Evolutionary conservation across 2,113 vertebrate genomes (phyloP), one percentile per base, ranked within the genome.

Genomic region (Hippocampus barbouri): DNA sequence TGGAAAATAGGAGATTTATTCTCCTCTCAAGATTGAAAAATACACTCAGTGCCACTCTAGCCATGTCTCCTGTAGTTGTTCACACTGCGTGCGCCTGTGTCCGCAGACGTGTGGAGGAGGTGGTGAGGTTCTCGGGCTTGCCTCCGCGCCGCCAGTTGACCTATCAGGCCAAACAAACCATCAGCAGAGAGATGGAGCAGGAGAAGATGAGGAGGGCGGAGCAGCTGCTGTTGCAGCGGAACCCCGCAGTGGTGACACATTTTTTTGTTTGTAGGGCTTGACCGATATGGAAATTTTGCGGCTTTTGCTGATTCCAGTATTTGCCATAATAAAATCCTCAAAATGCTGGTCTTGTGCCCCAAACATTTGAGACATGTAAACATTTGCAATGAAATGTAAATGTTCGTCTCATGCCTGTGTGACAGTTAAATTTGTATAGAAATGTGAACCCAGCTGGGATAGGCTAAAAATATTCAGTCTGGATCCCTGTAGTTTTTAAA

Each of bases 151-250:
- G 94, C 34, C 95, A 94, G 81, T 90, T 99, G 71, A 95, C 94
- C 5, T 98, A 98, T 89, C 97, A 98, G 89, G 93, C 95, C 87
- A 97, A 96, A 89, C 97, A 99, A 87, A 95, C 97, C 69, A 95
- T 99, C 0, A 94, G 95, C 71, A 91, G 93, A 25, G 97, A 98
- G 90, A 94, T 97, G 0, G 95, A 98, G 83, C 85, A 96, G 87
- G 97, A 99, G 90, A 95, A 92, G 90, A 96, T 99, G 96, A 93
- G 96, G 83, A 92, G 96, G 79, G 83, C 81, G 0, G 97, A 99
- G 81, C 93, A 90, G 1, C 30, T 86, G 30, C 88, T 94, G 68
- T 87, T 89, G 63, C 88, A 89, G 0, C 73, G 89, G 6, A 92
- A 83, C 71, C 67, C 75, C 12, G 40, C 5, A 49, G 70, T 2